Evolutionary conservation across 2,888 invertebrate genomes (phyloP).

Genomic region (Drosophila lacicola): DNA sequence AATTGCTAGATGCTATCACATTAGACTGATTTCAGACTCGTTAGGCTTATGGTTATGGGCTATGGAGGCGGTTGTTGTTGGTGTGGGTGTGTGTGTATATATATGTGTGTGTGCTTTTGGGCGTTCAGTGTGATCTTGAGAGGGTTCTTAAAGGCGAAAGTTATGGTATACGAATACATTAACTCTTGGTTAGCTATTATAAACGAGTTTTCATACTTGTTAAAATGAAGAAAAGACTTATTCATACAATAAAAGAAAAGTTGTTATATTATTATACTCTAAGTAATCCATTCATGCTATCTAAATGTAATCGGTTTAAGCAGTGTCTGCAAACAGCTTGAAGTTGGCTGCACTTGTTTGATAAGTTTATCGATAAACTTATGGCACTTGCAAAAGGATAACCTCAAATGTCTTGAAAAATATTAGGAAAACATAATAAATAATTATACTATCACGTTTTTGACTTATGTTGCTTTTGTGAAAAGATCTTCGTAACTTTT

Average conservation of each 20-base stretch:
- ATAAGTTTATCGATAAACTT: not conserved
- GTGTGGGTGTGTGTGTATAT: slow-evolving; percentile 12
- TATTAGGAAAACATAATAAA: too few species aligned
- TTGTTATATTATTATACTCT: too few species aligned
- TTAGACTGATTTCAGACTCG: slow-evolving; percentile 36
- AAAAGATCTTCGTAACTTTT: not conserved
- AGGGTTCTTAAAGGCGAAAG: slow-evolving; percentile 30
- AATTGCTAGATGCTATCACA: slow-evolving; percentile 58
- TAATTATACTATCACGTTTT: too few species aligned
- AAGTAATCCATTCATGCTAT: too few species aligned
- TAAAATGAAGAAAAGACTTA: not conserved
- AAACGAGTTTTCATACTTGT: not conserved
- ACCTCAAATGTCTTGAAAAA: not conserved
- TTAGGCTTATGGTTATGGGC: slow-evolving; percentile 36
- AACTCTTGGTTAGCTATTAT: not conserved
- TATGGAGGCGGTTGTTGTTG: slow-evolving; percentile 36
- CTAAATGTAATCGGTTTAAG: too few species aligned
- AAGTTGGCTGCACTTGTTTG: not conserved
- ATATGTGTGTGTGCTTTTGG: not conserved
- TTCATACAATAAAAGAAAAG: too few species aligned
- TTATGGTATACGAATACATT: not conserved
- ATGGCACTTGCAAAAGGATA: not conserved
- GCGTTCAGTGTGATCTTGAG: not conserved
- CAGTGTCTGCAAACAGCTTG: not conserved
- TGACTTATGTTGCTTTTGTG: too few species aligned